Conservation (phyloP, 1,140 invertebrate genomes). For the Globodera rostochiensis region DNA sequence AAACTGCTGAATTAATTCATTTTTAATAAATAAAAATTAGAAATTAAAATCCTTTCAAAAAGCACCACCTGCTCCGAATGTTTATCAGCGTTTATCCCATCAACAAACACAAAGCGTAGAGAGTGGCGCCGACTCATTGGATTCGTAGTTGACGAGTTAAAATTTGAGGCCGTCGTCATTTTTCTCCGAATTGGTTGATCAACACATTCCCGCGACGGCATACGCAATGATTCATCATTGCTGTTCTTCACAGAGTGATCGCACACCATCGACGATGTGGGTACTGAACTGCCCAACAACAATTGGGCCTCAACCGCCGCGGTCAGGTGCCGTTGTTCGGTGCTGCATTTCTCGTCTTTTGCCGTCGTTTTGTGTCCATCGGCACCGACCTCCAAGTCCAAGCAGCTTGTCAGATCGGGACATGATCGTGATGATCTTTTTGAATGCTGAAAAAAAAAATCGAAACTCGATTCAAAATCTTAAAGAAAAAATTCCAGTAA, state of each 20-base stretch:
- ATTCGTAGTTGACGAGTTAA: neutral
- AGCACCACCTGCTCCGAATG: too few relatives aligned
- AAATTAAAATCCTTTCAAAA: too few relatives aligned
- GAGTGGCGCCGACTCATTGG: neutral
- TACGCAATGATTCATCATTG: neutral
- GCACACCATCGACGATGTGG: neutral
- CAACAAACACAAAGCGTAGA: too few relatives aligned
- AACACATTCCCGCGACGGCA: too few relatives aligned
- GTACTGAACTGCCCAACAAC: neutral
- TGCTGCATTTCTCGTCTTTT: neutral
- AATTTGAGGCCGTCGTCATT: too few relatives aligned
- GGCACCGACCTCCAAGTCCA: neutral
- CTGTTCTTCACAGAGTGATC: neutral
- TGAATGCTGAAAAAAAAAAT: neutral
- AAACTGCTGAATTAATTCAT: constrained; percentile 23
- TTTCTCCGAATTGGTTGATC: too few relatives aligned
- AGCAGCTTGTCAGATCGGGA: neutral
- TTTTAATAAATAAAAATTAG: too few relatives aligned
- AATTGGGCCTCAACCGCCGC: too few relatives aligned
- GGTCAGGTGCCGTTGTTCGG: too few relatives aligned
- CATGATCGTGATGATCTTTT: too few relatives aligned
- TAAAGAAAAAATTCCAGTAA: neutral
- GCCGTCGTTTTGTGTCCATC: neutral
- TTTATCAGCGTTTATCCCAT: too few relatives aligned
- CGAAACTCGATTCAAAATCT: neutral